Evolutionary conservation across 2,113 vertebrate species (phyloP), one percentile per base, ranked within the genome.

Genomic region (Leucosticte australis): DNA sequence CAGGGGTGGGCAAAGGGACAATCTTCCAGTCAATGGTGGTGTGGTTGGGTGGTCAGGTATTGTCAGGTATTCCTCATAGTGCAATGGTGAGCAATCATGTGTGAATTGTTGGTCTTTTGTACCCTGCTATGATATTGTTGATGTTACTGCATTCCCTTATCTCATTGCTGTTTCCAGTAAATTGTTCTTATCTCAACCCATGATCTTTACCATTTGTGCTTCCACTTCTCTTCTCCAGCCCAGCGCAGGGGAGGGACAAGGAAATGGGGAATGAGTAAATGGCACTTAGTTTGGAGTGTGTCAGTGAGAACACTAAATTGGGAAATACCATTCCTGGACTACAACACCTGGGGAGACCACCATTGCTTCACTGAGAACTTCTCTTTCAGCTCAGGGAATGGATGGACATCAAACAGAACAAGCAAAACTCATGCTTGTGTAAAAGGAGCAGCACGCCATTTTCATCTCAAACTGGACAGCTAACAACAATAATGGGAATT

Each of bases 401-500:
- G 53, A 68, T 78, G 47, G 35, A 67, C 42, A 67, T 67, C 77
- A 84, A 63, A 71, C 4, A 28, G 60, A 85, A 70, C 76, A 77
- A 77, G 47, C 31, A 57, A 80, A 86, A 79, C 27, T 62, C 23
- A 7, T 42, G 47, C 33, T 44, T 0, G 0, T 86, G 23, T 69
- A 26, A 76, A 95, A 87, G 31, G 17, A 87, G 44, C 57, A 44
- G 62, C 57, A 39, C 0, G 0, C 17, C 63, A 55, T 88, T 90
- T 89, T 79, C 69, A 76, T 93, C 57, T 96, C 46, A 85, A 46
- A 31, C 23, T 88, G 62, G 79, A 90, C 44, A 91, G 31, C 57
- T 94, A 87, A 64, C 49, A 94, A 79, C 65, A 92, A 93, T 75
- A 89, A 67, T 75, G 65, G 69, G 69, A 87, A 85, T 90, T 93